Base-by-base conservation (phyloP, 2,888 invertebrate genomes). In the Hydrotaea cyrtoneurina region DNA sequence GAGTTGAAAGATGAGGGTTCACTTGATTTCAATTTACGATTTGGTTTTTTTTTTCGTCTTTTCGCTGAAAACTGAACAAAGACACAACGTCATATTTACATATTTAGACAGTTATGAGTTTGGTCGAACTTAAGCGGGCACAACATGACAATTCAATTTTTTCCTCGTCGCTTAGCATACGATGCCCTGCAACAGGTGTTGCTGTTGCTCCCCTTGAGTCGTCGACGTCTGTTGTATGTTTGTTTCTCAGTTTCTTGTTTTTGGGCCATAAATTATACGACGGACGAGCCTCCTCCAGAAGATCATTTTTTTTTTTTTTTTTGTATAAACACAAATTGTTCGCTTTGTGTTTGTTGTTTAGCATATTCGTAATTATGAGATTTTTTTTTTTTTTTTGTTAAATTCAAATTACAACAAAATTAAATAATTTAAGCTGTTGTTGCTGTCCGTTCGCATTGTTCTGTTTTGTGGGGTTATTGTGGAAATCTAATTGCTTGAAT, bases 61-160 rank as follows among this genome's bases (percentile, higher is more conserved):
- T 2, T n/a, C n/a, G n/a, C n/a, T 26, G n/a, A 50, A 55, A 71
- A 59, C 59, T 69, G 36, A 13, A 59, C 59, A 59, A 59, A 26
- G 15, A 26, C 17, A 71, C n/a, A n/a, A n/a, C n/a, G n/a, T 43
- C 71, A 75, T 43, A 83, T 83, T 83, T 83, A 62, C 83, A 80
- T 83, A 83, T 79, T 82, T n/a, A 26, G 71, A 10, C 53, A 39
- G 21, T 59, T 59, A 26, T 15, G 26, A 59, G 59, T 59, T 23
- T 59, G 59, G 19, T 46, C 53, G 43, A 76, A 73, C 50, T 74
- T 69, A 55, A 77, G 13, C 50, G 31, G 19, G 23, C 59, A 21
- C 31, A 83, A 71, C 78, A 83, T 83, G 83, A 83, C 74, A 83
- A 78, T 78, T 75, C 80, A 83, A 80, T 78, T 79, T 80, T 75